Base-by-base conservation (phyloP, 2,888 invertebrate genomes). In the Drosophila trichaetosa region DNA sequence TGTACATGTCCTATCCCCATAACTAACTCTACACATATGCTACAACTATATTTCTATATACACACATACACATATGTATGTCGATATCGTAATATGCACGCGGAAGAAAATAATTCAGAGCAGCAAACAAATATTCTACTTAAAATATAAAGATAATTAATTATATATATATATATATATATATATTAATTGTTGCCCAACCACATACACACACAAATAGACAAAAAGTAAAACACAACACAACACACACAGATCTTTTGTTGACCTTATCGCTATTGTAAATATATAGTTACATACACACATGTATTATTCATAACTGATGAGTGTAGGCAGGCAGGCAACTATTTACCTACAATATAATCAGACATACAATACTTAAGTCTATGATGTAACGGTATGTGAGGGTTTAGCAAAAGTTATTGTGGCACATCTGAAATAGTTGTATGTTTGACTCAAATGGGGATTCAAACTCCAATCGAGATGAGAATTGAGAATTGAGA, bases 231-330 rank as follows among this genome's bases (percentile, higher is more conserved):
- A 72, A 69, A 56, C n/a, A 38, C 16, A 46, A 46, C 46, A 71
- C 40, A 65, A 29, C 71, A 72, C 63, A 65, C 58, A 65, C 69
- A 82, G 58, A 64, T 79, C 62, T 82, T 87, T 80, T 87, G 86
- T 83, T 87, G 76, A 76, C 71, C 77, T 79, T 79, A 76, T 73
- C 73, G 80, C 87, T 86, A 66, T 84, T 86, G 87, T 87, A 88
- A 84, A 87, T 87, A 88, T 86, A 83, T 71, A 83, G 56, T 72
- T 76, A 80, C 69, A 75, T 73, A 72, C 16, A 57, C 36, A 76
- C 42, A 40, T 67, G 38, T 67, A 68, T 57, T 68, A 79, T 58
- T 57, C 68, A 72, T 69, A 69, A 53, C 36, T 68, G 54, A 52
- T 76, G 64, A 58, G 56, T 61, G 34, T 54, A 67, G 57, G 13